Percentiles rank a stretch among this genome's conserved stretches.
Evolutionary conservation across 2,113 vertebrate species (phyloP).

Genomic region (Aix galericulata): DNA sequence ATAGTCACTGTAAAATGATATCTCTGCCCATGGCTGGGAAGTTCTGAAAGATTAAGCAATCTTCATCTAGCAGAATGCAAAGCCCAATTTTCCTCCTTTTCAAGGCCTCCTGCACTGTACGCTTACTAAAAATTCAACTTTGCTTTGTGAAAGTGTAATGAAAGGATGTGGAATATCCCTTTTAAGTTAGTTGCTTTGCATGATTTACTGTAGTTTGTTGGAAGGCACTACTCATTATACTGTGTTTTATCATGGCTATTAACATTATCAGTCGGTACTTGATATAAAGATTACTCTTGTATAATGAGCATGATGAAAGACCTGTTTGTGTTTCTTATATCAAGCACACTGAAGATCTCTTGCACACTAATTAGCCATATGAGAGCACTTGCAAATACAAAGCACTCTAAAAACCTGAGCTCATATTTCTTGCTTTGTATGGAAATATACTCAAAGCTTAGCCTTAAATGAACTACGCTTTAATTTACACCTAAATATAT

Average conservation of each 20-base stretch:
- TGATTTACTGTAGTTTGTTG: slow-evolving; percentile 15
- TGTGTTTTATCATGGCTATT: slow-evolving; percentile 41
- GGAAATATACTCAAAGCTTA: not conserved
- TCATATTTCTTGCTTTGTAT: not conserved
- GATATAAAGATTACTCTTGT: slow-evolving; percentile 53
- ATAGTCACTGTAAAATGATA: slow-evolving; percentile 67
- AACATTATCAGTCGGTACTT: slow-evolving; percentile 28
- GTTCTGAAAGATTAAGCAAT: slow-evolving; percentile 67
- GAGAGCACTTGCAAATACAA: slow-evolving; percentile 44
- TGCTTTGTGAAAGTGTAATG: slow-evolving; percentile 32
- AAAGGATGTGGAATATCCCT: not conserved
- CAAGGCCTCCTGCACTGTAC: not conserved
- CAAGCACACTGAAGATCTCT: not conserved
- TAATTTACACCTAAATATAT: slow-evolving; percentile 13
- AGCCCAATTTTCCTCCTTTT: slow-evolving; percentile 20
- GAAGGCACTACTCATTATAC: slow-evolving; percentile 26
- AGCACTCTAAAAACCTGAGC: not conserved
- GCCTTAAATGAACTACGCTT: slow-evolving; percentile 3
- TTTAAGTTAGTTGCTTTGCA: slow-evolving; percentile 35
- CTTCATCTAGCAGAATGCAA: slow-evolving; percentile 6
- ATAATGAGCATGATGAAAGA: slow-evolving; percentile 61
- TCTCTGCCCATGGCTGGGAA: slow-evolving; percentile 43
- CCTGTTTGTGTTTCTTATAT: slow-evolving; percentile 30
- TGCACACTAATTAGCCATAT: slow-evolving; percentile 50
- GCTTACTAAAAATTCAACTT: slow-evolving; percentile 34